Evolutionary conservation across 53 echinoderm and acorn worm species (phyloP), one percentile per base, ranked within the genome.

Genomic region (Stichopus horrens): DNA sequence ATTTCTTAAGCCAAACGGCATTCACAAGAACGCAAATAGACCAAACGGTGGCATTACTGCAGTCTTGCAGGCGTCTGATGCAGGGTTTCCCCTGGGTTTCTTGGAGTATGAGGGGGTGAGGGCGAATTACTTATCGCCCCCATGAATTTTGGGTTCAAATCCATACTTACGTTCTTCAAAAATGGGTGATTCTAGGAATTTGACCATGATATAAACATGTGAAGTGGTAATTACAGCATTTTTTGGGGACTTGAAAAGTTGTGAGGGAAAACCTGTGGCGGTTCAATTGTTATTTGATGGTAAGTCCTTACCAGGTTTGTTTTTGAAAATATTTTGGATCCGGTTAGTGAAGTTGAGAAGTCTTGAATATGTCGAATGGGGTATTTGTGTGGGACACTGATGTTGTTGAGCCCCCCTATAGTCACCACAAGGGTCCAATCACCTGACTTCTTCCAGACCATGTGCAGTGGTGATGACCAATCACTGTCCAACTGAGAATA

Each of bases 361-460:
- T 68, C 16, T 1, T 68, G 68, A 18, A 68, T 11, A 5, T 9
- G 16, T 6, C 0, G 68, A 14, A 68, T 68, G 68, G 68, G 68
- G 5, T n/a, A 68, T 18, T 19, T 16, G 4, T 11, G 18, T 6
- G 68, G 16, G 6, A 89, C 80, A 3, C 79, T 89, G n/a, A 71
- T 22, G 5, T 56, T 66, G 20, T 89, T 80, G 4, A 80, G 53
- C 2, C 2, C 67, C 79, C 10, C 89, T 21, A 51, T 89, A 80
- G 54, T 89, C 80, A 7, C 90, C 90, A 52, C 86, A 90, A 4
- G 86, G 86, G 86, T 52, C 77, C 90, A 68, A 16, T 68, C 68
- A 68, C 68, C 68, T 18, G 16, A 1, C 19, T 68, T 68, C 14
- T 68, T 68, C 19, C 5, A 18, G 6, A 76, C 89, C 73, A 89